These are phyloP conservation scores for Verasper variegatus DNA, from an alignment of 2,113 vertebrate species.

Conservation along the genomic window DNA sequence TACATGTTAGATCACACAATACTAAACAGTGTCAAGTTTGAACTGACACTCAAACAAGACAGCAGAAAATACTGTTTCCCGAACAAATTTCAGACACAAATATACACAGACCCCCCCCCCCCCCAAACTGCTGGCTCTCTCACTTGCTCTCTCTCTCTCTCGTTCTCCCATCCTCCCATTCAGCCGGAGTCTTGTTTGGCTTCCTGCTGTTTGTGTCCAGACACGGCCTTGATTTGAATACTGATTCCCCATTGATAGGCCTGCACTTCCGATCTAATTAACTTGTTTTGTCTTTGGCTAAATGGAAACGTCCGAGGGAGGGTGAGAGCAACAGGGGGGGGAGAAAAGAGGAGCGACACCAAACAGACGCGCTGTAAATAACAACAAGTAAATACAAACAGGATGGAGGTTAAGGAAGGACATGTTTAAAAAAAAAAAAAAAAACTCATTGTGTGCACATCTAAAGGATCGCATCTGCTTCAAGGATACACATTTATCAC, in stretches of 20 bases:
- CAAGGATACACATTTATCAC: constrained; percentile 19
- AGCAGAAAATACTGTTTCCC: no score
- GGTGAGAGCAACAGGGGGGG: constrained; percentile 45
- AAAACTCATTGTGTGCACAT: constrained; percentile 34
- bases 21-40: no score
- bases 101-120: background rate
- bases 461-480: constrained; percentile 7
- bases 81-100: background rate
- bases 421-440: constrained; percentile 3
- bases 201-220: constrained; percentile 84
- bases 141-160: constrained; percentile 24
- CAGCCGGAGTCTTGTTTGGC: constrained; percentile 77
- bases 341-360: constrained; percentile 10
- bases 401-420: constrained; percentile 66
- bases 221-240: constrained; percentile 81
- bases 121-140: constrained; percentile 1
- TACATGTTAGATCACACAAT: background rate
- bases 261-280: constrained; percentile 90
- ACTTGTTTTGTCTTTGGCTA: constrained; percentile 89
- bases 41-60: background rate
- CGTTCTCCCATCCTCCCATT: constrained; percentile 70
- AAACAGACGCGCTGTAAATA: constrained; percentile 66
- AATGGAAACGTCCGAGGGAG: constrained; percentile 73
- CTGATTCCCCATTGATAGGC: constrained; percentile 83
- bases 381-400: constrained; percentile 78